These are phyloP conservation scores for Zaprionus kolodkinae DNA, from an alignment of 1,140 invertebrate species.

Conservation along the genomic window DNA sequence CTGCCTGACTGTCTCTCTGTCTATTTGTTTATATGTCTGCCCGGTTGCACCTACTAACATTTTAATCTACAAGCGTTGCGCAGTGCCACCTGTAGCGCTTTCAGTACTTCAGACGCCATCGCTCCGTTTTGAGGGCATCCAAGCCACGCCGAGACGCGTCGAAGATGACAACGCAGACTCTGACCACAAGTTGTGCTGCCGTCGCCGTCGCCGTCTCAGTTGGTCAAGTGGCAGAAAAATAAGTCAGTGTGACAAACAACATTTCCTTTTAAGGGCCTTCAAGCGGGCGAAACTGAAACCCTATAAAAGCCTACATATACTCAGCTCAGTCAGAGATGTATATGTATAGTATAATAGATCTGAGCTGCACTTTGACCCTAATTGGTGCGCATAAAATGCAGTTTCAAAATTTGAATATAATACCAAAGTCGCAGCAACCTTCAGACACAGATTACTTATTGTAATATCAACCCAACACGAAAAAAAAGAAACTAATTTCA, in stretches of 20 bases:
- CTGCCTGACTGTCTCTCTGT: conserved; percentile 31
- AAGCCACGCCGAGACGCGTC: conserved; percentile 8
- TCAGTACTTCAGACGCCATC: conserved; percentile 12
- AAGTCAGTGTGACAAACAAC: conserved; percentile 81
- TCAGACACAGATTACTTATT: conserved; percentile 21
- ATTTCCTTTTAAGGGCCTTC: conserved; percentile 54
- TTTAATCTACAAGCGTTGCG: conserved; percentile 44
- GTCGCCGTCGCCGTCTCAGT: conserved; percentile 42
- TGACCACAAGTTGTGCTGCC: conserved; percentile 14
- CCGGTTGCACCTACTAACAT: conserved; percentile 57
- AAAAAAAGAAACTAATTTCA: conserved; percentile 61
- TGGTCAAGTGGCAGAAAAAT: conserved; percentile 75
- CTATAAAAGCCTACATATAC: conserved; percentile 29
- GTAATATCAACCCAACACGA: conserved; percentile 17
- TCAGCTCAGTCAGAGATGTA: not conserved
- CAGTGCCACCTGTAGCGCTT: conserved; percentile 13
- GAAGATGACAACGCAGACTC: conserved; percentile 39
- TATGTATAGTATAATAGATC: not conserved
- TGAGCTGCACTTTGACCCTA: conserved; percentile 43
- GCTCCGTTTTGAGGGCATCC: conserved; percentile 63
- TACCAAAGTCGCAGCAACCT: conserved; percentile 26
- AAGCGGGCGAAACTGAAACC: conserved; percentile 46
- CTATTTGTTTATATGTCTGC: conserved; percentile 31
- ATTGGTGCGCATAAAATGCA: conserved; percentile 30
- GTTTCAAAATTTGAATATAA: conserved; percentile 47